A percentile compares a stretch with the other conserved stretches of the same genome.
Conservation (phyloP, 64 coral and sea anemone species). For the Stichodactyla mertensii region DNA sequence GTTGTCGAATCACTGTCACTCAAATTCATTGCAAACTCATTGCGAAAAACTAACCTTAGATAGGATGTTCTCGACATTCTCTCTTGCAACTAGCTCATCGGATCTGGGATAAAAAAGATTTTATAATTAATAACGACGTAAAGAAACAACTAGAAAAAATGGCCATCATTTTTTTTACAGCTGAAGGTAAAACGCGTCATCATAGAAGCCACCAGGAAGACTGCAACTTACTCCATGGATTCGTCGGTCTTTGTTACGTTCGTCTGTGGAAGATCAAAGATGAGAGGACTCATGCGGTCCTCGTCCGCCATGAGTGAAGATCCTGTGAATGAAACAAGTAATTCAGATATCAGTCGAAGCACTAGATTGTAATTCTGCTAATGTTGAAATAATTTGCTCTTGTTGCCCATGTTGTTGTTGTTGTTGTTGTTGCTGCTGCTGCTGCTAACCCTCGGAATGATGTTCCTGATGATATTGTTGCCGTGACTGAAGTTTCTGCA, state of each 20-base stretch:
- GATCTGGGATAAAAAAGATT: background rate
- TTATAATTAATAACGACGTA: background rate
- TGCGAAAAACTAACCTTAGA: background rate
- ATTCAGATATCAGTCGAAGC: too few relatives aligned
- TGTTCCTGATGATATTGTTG: too few relatives aligned
- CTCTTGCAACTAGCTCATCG: background rate
- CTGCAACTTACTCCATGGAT: slow-evolving; percentile 1
- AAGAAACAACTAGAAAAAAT: too few relatives aligned
- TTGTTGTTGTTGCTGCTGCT: too few relatives aligned
- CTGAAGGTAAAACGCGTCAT: too few relatives aligned
- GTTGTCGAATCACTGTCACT: background rate
- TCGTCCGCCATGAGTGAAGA: background rate
- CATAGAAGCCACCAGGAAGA: too few relatives aligned
- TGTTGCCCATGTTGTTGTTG: background rate
- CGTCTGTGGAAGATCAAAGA: background rate
- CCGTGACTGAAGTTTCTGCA: background rate
- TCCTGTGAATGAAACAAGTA: background rate
- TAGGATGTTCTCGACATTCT: background rate
- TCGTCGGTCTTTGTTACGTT: background rate
- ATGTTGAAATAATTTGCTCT: background rate
- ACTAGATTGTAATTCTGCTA: background rate
- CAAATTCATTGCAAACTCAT: background rate
- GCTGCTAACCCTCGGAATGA: too few relatives aligned
- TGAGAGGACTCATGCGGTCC: slow-evolving; percentile 9
- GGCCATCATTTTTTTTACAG: too few relatives aligned